Conservation (phyloP, 2,888 invertebrate genomes). For the Athalia rosae region DNA sequence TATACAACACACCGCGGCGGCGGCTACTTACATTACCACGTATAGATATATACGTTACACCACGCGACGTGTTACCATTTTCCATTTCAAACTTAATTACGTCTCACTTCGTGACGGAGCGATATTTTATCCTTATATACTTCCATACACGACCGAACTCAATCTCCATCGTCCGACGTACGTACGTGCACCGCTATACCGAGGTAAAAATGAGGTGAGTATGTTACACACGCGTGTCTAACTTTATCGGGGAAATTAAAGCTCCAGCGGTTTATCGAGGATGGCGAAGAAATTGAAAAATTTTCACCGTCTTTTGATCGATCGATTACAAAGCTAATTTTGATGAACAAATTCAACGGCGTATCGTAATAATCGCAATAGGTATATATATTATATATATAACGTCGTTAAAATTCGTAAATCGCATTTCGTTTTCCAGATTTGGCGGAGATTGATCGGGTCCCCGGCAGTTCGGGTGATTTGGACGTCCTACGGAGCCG, state of each 20-base stretch:
- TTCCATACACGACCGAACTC: neutral
- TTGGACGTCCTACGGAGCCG: neutral
- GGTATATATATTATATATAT: conserved; percentile 17
- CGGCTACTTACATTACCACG: neutral
- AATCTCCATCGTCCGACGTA: neutral
- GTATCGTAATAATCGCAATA: no score
- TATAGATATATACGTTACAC: no score
- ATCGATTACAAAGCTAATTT: neutral
- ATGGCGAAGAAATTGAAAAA: neutral
- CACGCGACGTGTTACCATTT: neutral
- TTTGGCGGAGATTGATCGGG: conserved; percentile 32
- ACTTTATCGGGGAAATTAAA: no score
- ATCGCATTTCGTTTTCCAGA: conserved; percentile 31
- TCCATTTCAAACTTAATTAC: conserved; percentile 36
- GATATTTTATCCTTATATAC: conserved; percentile 1
- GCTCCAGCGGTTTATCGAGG: no score
- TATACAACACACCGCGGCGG: neutral
- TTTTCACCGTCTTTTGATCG: neutral
- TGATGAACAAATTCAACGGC: no score
- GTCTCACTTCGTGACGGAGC: conserved; percentile 19
- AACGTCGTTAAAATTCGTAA: conserved; percentile 5
- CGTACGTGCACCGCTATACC: no score
- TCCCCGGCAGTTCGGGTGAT: conserved; percentile 1
- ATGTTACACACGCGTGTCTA: neutral
- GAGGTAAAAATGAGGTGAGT: neutral